Conservation (phyloP, 2,888 invertebrate genomes). For the Lepetodrilus schrolli region DNA sequence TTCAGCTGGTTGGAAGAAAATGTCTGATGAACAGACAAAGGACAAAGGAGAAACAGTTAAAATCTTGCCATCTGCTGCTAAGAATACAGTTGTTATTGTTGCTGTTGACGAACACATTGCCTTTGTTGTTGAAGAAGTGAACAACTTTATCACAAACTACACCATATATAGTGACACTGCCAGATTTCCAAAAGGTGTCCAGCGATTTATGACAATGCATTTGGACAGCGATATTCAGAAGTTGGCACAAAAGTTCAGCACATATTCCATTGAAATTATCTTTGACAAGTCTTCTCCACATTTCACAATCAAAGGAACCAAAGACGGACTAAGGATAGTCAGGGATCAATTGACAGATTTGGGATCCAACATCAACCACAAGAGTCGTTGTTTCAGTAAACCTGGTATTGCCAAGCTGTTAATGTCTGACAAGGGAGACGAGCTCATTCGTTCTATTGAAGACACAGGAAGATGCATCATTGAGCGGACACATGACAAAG, state of each 20-base stretch:
- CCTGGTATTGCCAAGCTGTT: conserved; percentile 20
- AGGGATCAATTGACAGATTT: neutral
- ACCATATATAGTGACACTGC: conserved; percentile 6
- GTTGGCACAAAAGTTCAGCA: neutral
- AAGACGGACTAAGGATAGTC: neutral
- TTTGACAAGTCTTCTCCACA: neutral
- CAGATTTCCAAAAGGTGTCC: conserved; percentile 4
- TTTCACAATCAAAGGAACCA: conserved; percentile 17
- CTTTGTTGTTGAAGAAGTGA: neutral
- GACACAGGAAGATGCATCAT: neutral
- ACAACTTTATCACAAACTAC: conserved; percentile 11
- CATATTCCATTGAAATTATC: neutral
- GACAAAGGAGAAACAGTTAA: neutral
- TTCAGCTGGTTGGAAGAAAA: neutral
- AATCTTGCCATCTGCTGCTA: neutral
- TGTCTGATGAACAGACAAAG: neutral
- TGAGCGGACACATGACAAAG: neutral
- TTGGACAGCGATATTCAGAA: neutral
- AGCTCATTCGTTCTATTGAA: neutral
- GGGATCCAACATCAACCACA: neutral
- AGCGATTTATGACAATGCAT: conserved; percentile 3
- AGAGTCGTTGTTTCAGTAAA: neutral
- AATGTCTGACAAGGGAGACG: neutral
- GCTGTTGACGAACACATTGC: conserved; percentile 17
- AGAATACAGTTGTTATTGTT: neutral